Evolutionary conservation across 2,888 invertebrate species (phyloP).

Genomic region (Furcula furcula): DNA sequence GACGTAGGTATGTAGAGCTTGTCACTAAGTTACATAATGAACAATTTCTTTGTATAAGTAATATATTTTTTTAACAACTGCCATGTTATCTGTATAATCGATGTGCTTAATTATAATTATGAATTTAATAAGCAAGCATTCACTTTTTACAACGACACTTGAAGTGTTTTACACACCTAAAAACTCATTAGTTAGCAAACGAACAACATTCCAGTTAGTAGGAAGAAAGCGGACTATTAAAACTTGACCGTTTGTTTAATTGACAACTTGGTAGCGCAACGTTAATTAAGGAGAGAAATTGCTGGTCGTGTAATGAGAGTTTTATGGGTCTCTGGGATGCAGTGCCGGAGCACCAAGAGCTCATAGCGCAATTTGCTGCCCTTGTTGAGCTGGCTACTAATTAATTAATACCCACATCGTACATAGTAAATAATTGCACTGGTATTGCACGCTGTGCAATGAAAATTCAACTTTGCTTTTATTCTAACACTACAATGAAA

Average conservation of each 20-base stretch:
- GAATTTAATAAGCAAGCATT: too few species aligned
- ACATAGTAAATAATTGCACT: constrained; percentile 37
- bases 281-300: constrained; percentile 59
- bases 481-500: background rate
- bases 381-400: constrained; percentile 41
- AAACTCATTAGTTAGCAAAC: background rate
- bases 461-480: background rate
- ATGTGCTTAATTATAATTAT: too few species aligned
- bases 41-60: too few species aligned
- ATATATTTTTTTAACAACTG: too few species aligned
- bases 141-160: too few species aligned
- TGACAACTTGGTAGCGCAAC: constrained; percentile 48
- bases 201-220: background rate
- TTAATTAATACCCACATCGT: constrained; percentile 46
- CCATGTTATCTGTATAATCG: too few species aligned
- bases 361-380: constrained; percentile 48
- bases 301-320: constrained; percentile 53
- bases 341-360: constrained; percentile 38
- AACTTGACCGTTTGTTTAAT: constrained; percentile 42
- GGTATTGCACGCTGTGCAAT: background rate
- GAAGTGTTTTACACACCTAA: too few species aligned
- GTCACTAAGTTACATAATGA: too few species aligned
- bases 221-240: constrained; percentile 12
- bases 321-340: constrained; percentile 47
- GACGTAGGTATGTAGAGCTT: too few species aligned